Evolutionary conservation across 2,797 vertebrate genomes (phyloP), one percentile per base, ranked within the genome.

Genomic region (Poecile montanus): DNA sequence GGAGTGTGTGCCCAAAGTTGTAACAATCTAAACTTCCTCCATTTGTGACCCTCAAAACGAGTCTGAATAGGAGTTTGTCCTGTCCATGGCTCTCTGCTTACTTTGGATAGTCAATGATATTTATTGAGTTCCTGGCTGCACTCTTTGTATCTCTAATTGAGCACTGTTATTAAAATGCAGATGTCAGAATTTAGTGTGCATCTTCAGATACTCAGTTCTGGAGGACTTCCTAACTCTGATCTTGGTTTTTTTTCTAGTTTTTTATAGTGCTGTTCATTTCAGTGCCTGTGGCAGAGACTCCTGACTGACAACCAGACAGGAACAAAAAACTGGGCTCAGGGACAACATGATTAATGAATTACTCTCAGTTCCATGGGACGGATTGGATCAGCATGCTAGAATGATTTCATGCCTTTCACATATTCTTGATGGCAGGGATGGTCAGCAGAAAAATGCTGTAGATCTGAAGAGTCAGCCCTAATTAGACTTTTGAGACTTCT

Each of bases 401-500:
- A 77, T 61, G 60, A 92, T 92, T 95, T 96, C 60, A 67, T 86
- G 53, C 45, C 44, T n/a, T 88, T 90, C 56, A 12, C 26, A 6
- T 72, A 12, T 82, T 95, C 71, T 57, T 60, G 44, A 63, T 83
- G 58, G 27, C 2, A 2, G 51, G 40, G 34, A 70, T 19, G 34
- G 40, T 89, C 73, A 89, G 40, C 40, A 75, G 73, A 54, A 71
- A 74, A 79, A 76, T 48, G 42, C 75, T 83, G 30, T 58, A 81
- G 54, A 78, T 72, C 40, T 70, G 68, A 85, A 65, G 61, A 89
- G 44, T 80, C 22, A 36, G 29, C 20, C 30, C 25, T 81, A 62
- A 47, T 57, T 63, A 36, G n/a, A 73, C 25, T 84, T 91, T 67
- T 50, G 51, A 58, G n/a, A 81, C 56, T 79, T 53, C 42, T 4